Evolutionary conservation across 2,113 vertebrate genomes (phyloP).

Genomic region (Thymallus thymallus): DNA sequence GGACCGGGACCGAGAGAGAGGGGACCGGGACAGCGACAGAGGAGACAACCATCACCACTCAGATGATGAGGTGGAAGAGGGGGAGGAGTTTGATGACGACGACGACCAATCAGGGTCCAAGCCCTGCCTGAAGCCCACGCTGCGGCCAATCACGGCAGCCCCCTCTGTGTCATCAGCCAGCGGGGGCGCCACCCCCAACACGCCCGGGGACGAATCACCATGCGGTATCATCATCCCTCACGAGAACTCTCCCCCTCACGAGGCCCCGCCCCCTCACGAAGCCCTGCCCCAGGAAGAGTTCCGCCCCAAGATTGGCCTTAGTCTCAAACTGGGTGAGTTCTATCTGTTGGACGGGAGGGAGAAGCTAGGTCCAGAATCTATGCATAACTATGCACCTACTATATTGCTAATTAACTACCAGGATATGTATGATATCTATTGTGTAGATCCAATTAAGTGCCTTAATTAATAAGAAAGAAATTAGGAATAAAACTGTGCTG

Average conservation of each 20-base stretch:
- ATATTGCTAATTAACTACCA: no score
- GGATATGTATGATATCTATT: no score
- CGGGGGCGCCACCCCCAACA: slow-evolving; percentile 90
- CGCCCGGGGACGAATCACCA: slow-evolving; percentile 94
- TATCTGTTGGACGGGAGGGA: neutral
- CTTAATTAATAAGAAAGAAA: no score
- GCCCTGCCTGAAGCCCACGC: slow-evolving; percentile 91
- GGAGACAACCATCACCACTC: slow-evolving; percentile 67
- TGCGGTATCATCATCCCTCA: slow-evolving; percentile 99
- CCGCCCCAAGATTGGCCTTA: slow-evolving; percentile 95
- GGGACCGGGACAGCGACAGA: slow-evolving; percentile 60
- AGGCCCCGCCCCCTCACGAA: slow-evolving; percentile 72
- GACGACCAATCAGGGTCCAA: slow-evolving; percentile 84
- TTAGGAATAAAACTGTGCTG: no score
- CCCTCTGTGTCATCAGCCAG: slow-evolving; percentile 95
- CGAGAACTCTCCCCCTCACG: slow-evolving; percentile 91
- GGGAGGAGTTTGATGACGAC: slow-evolving; percentile 83
- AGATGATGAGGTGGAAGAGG: slow-evolving; percentile 85
- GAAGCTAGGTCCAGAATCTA: no score
- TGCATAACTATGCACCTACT: no score
- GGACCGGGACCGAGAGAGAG: slow-evolving; percentile 61
- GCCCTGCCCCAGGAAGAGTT: slow-evolving; percentile 82
- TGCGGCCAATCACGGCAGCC: slow-evolving; percentile 94
- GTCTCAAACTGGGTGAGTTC: slow-evolving; percentile 90
- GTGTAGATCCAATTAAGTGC: no score